Evolutionary conservation across 2,888 invertebrate species (phyloP).

Genomic region (Petrophora chlorosata): DNA sequence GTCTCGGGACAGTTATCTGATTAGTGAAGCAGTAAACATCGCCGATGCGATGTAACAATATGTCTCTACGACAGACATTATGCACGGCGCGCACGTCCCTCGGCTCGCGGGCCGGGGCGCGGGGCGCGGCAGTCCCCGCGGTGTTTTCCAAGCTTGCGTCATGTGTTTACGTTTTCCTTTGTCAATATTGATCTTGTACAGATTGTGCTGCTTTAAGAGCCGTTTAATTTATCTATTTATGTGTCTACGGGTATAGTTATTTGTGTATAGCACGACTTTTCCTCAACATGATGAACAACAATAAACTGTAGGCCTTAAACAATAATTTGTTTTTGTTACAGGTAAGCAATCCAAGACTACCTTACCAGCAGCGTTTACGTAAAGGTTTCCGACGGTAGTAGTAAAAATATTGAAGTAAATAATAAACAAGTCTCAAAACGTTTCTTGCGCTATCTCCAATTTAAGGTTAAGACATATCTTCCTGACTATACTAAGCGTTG

Average conservation of each 20-base stretch:
- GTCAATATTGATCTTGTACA: slow-evolving; percentile 28
- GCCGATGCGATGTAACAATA: slow-evolving; percentile 3
- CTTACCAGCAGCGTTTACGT: background rate
- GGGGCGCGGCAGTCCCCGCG: background rate
- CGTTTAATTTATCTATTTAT: slow-evolving; percentile 8
- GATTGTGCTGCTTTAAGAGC: slow-evolving; percentile 11
- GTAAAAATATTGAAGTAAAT: too few relatives aligned
- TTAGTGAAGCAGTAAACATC: slow-evolving; percentile 17
- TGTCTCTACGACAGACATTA: background rate
- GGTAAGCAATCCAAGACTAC: slow-evolving; percentile 8
- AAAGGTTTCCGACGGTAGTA: too few relatives aligned
- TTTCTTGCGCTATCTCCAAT: too few relatives aligned
- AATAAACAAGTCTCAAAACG: too few relatives aligned
- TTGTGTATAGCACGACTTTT: too few relatives aligned
- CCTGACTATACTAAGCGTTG: too few relatives aligned
- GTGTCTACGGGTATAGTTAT: slow-evolving; percentile 1
- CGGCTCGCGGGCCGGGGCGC: background rate
- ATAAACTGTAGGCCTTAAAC: too few relatives aligned
- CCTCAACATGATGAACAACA: too few relatives aligned
- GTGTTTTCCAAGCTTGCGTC: slow-evolving; percentile 30
- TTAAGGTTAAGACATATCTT: too few relatives aligned
- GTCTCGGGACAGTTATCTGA: slow-evolving; percentile 1
- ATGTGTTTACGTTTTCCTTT: slow-evolving; percentile 36
- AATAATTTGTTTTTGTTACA: slow-evolving; percentile 3
- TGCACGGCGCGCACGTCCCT: background rate